Base-by-base conservation (phyloP, 2,113 vertebrate species). In the Tyrannus savana region DNA sequence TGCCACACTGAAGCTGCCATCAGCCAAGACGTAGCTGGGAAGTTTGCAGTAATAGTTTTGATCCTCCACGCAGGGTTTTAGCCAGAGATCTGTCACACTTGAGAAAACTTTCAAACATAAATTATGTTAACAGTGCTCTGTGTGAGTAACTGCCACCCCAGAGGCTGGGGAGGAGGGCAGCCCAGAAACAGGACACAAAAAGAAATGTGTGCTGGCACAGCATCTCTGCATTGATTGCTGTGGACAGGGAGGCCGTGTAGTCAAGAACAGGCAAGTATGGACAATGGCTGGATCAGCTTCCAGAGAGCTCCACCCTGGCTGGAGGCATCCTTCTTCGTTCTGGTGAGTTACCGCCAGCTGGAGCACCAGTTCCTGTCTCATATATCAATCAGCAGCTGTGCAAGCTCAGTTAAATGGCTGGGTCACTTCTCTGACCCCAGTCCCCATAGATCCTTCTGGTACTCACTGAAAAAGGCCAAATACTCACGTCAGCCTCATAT, bases 231-330 rank as follows among this genome's bases (percentile, higher is more conserved):
- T 6, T 86, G 83, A 50, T 88, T 1, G 8, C 71, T 88, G 30
- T 60, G 69, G 64, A 55, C 41, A 46, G 76, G 39, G 69, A 64
- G 75, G 12, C 46, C 72, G 66, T 42, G 76, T 64, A 67, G 68
- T 33, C 60, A 87, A 64, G 86, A 84, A 67, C n/a, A 80, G 85
- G 63, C 71, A 9, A 85, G 82, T 13, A 14, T 11, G 53, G 92
- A 95, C 96, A 94, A 91, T 90, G 52, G 92, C 67, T 94, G 84
- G 53, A 59, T 84, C 74, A 78, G 87, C 60, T 89, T 95, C 69
- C 90, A 95, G 27, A 1, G n/a, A 41, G 44, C 85, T 93, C 90
- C 94, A 76, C 96, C 92, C 84, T 24, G 24, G 78, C 78, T 93
- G 49, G 58, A 91, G 90, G 90, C 87, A 68, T 55, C 90, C 66